Base-by-base conservation (phyloP, 1,140 invertebrate genomes). In the Drosophila trapezifrons region DNA sequence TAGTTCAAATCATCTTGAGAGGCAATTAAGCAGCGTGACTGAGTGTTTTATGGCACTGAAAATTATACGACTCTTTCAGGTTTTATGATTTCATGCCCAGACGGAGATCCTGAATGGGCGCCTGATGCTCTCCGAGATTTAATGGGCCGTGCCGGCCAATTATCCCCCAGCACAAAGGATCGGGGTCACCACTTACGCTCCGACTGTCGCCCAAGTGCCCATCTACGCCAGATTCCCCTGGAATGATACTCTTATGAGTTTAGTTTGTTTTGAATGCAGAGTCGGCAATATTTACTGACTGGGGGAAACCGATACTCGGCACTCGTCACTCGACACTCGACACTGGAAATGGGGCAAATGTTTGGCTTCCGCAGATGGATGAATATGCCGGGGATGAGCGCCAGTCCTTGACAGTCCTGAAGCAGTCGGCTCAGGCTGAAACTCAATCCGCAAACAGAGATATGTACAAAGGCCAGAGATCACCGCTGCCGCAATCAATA, bases 21-120 rank as follows among this genome's bases (percentile, higher is more conserved):
- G 80, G 76, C 80, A 87, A 87, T 87, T 87, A 87, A 58, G 67
- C 59, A 70, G 60, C 76, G 69, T 89, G 83, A 87, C 79, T 67
- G 59, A 67, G 62, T 55, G 58, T 59, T 89, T 89, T 77, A 87
- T 84, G 67, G 62, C 51, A 52, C 45, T 52, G 65, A 74, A 89
- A 87, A 89, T 89, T 69, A 65, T 71, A 87, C 65, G 65, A 69
- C 32, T 54, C 17, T 72, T 67, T 57, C 27, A 18, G 45, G 69
- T 58, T 71, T 71, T 72, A 71, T 58, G 66, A 71, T 49, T 70
- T 70, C 45, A 70, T 57, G 42, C 51, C 10, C 42, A 27, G 35
- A 15, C 32, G 22, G 15, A 27, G 65, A 38, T 35, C 27, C 29
- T n/a, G 49, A 18, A 45, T 45, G 17, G n/a, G 5, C 15, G 32